Evolutionary conservation across 1,140 invertebrate species (phyloP), one percentile per base, ranked within the genome.

Genomic region (Adoxophyes honmai): DNA sequence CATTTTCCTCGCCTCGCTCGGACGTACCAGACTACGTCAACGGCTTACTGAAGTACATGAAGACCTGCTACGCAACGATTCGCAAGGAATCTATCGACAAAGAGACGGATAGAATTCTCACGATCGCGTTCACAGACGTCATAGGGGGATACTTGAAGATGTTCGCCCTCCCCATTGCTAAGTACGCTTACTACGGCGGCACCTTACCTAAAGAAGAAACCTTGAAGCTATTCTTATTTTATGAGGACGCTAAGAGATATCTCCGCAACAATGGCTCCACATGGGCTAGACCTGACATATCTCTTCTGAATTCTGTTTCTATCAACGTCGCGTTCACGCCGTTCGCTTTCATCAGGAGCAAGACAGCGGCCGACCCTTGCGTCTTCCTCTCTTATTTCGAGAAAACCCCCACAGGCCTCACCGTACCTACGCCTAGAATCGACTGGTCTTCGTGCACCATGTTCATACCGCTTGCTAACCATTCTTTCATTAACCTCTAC

Each of bases 81-180:
- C 78, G 74, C 59, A 68, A 52, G 38, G 76, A 78, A 57, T 57
- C 70, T 6, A 13, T 13, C 1, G 68, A 74, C 53, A 28, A 52
- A 8, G 52, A 60, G 52, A 34, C 64, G 7, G 57, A 69, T 34
- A 64, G 63, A 15, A 62, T 80, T 0, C 69, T 88, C 66, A 72
- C 75, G 4, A 64, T 57, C 9, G 82, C 82, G 4, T 57, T 81
- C 0, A 81, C 78, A 0, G 85, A 88, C 57, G 68, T 61, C 3
- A 44, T 86, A 8, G 85, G 82, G 42, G 83, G 85, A 4, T 86
- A 81, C 51, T 36, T 86, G 1, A 85, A 84, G 68, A 55, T 71
- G 5, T 81, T 75, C 73, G 62, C 77, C 1, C 51, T 86, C 28
- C 85, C 85, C 0, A 61, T 83, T 4, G 73, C 78, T 4, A 86